Base-by-base conservation (phyloP, 92 coral and sea anemone species). In the Chrysogorgia sp. region DNA sequence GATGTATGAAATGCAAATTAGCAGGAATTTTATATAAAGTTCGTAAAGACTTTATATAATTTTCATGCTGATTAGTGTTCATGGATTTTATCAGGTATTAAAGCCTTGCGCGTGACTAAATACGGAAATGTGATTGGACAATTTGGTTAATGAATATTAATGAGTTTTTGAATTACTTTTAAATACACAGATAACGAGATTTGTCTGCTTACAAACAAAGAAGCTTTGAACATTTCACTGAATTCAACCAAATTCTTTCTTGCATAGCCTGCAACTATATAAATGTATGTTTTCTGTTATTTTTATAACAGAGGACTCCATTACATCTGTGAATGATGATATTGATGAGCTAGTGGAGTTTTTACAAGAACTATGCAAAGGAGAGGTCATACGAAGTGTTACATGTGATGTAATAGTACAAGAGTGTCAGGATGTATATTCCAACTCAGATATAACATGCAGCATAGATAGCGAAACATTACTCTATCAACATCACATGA, bases 321-420 rank as follows among this genome's bases (percentile, higher is more conserved):
- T 65, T 65, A 20, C 29, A 65, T 65, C 60, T 28, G 76, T 57
- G 14, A 72, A 72, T 56, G 66, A 72, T 7, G 33, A 72, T 19
- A 34, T 72, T 30, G 88, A 96, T 41, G 90, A 75, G 35, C 78
- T 94, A 14, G 88, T 93, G 74, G 89, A 85, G 40, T 94, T 91
- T 77, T 75, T 94, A 33, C 89, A 87, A 62, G 89, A 80, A 24
- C 60, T 94, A 10, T 94, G 98, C 63, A 92, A 94, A 75, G 90
- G 90, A 26, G 94, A 91, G 75, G 90, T 90, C 45, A 66, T 94
- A 86, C 88, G 91, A 69, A 89, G 86, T 57, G 86, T 94, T 47
- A 72, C 25, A 20, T 72, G 79, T 72, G 79, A 72, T 33, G 53
- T 41, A 1, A 56, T 72, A 12, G 34, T 57, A 19, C 48, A 56